These are phyloP conservation scores for Ctenodactylus gundi DNA, from an alignment of 2,113 vertebrate genomes.

Conservation along the genomic window DNA sequence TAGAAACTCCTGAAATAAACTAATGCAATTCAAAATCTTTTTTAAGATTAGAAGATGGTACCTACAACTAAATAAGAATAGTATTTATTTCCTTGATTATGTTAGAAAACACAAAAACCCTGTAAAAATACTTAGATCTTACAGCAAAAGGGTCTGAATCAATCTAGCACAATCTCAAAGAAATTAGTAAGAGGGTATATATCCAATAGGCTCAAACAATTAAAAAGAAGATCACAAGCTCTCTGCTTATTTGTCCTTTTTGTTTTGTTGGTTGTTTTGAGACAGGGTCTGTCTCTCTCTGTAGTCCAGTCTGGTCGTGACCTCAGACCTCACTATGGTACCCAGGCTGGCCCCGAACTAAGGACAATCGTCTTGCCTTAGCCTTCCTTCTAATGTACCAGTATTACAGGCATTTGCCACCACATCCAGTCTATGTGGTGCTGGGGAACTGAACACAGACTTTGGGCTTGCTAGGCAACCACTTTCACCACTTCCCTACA, in stretches of 20 bases:
- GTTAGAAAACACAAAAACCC: neutral
- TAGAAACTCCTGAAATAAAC: slow-evolving; percentile 40
- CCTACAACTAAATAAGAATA: slow-evolving; percentile 26
- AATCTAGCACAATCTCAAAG: neutral
- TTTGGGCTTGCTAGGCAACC: no score
- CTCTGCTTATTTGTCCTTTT: no score
- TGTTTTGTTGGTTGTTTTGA: no score
- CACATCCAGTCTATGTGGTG: no score
- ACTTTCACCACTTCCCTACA: neutral
- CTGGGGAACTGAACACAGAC: no score
- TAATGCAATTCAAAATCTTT: slow-evolving; percentile 34
- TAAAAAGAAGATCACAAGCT: neutral
- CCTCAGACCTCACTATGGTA: no score
- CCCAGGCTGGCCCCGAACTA: no score
- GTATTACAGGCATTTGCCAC: no score
- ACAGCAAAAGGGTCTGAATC: neutral
- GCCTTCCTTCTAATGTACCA: no score
- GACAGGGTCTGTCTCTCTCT: no score
- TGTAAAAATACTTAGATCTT: neutral
- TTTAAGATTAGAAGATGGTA: neutral
- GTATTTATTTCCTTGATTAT: neutral
- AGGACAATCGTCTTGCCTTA: no score
- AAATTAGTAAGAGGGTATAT: neutral
- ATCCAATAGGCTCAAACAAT: neutral
- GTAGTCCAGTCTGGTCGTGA: no score